Percentiles rank a stretch among this genome's conserved stretches.
Evolutionary conservation across 2,113 vertebrate species (phyloP).

Genomic region (Nettapus auritus): DNA sequence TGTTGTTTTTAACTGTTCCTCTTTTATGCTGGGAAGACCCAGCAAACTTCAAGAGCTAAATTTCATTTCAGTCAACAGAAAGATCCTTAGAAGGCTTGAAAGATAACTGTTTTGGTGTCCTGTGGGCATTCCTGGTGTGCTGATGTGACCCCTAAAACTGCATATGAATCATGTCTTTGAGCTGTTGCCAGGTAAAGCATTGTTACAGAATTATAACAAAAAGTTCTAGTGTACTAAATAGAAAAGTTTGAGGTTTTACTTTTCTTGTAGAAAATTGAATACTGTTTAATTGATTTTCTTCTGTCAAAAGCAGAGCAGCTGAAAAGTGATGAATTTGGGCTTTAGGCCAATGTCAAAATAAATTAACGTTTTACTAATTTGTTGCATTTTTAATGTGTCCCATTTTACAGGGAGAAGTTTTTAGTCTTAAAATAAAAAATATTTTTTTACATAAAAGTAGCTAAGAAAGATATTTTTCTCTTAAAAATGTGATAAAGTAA

Average conservation of each 20-base stretch:
- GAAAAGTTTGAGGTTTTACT: not conserved
- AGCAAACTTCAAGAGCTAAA: not conserved
- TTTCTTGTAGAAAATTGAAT: not conserved
- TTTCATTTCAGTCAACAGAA: not conserved
- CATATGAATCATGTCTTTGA: not conserved
- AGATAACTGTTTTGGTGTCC: not conserved
- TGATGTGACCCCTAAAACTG: not conserved
- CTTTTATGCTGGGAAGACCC: not conserved
- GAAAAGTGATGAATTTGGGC: not conserved
- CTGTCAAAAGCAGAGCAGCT: not conserved
- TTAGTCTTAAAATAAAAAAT: not conserved
- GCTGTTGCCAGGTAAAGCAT: not conserved
- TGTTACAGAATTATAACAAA: not conserved
- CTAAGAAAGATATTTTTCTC: not conserved
- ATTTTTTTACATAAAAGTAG: not conserved
- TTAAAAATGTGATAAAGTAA: not conserved
- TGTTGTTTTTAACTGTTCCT: not conserved
- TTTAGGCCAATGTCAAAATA: not conserved
- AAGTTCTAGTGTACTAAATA: not conserved
- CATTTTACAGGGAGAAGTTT: not conserved
- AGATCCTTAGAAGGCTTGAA: not conserved
- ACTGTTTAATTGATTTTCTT: not conserved
- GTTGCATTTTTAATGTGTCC: not conserved
- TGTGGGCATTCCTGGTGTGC: not conserved
- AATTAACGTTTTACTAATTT: not conserved